Evolutionary conservation across 35 echinoderm and acorn worm species (phyloP).

Genomic region (Apostichopus japonicus): DNA sequence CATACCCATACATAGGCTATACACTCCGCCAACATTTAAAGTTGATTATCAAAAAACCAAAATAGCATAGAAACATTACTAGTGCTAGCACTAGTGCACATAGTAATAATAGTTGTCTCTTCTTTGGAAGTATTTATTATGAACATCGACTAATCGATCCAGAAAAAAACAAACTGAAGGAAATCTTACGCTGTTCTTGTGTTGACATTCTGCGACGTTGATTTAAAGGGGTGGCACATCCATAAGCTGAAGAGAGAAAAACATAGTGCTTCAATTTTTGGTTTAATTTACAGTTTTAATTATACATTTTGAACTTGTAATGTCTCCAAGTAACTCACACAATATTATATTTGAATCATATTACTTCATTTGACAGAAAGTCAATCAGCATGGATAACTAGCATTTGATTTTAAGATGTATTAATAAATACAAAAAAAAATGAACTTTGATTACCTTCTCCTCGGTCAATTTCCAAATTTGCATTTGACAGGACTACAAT

Average conservation of each 20-base stretch:
- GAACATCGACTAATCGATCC: too few relatives aligned
- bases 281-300: neutral
- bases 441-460: conserved; percentile 66
- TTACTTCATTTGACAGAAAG: neutral
- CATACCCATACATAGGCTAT: too few relatives aligned
- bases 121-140: too few relatives aligned
- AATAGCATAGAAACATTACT: too few relatives aligned
- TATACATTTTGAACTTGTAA: neutral
- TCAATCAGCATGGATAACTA: too few relatives aligned
- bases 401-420: too few relatives aligned
- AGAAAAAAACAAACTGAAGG: neutral
- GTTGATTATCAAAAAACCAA: too few relatives aligned
- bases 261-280: too few relatives aligned
- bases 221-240: neutral
- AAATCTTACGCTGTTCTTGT: neutral
- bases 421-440: too few relatives aligned
- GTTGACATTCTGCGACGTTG: neutral
- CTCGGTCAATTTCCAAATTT: conserved; percentile 35
- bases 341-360: neutral
- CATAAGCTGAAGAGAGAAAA: conserved; percentile 6
- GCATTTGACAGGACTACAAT: conserved; percentile 77
- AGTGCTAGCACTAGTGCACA: too few relatives aligned
- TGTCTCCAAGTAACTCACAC: neutral
- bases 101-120: too few relatives aligned
- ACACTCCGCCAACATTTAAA: too few relatives aligned